Conservation (phyloP, 1,140 invertebrate species). For the Babylonia areolata region DNA sequence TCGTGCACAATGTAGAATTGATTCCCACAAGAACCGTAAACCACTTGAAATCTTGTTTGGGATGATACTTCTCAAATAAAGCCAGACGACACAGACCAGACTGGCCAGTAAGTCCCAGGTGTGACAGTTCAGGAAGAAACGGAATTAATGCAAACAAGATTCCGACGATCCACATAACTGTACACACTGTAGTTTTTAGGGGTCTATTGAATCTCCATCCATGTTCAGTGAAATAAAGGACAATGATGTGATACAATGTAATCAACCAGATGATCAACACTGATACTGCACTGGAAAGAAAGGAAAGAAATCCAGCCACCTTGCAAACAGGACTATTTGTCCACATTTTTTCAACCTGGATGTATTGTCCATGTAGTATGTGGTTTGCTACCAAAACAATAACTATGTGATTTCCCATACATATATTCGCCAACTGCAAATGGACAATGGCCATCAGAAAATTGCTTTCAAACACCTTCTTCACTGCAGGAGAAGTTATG, state of each 20-base stretch:
- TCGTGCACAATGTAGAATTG: slow-evolving; percentile 46
- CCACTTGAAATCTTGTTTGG: slow-evolving; percentile 44
- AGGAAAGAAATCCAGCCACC: slow-evolving; percentile 58
- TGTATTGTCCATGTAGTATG: slow-evolving; percentile 52
- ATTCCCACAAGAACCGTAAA: slow-evolving; percentile 45
- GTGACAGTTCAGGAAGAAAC: too few relatives aligned
- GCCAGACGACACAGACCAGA: slow-evolving; percentile 49
- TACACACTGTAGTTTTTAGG: background rate
- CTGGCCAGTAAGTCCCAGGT: slow-evolving; percentile 50
- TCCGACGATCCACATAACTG: slow-evolving; percentile 33
- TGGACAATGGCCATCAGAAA: slow-evolving; percentile 52
- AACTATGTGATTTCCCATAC: slow-evolving; percentile 27
- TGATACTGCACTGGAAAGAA: slow-evolving; percentile 59
- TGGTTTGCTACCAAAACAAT: slow-evolving; percentile 30
- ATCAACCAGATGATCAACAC: slow-evolving; percentile 61
- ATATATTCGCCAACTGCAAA: slow-evolving; percentile 35
- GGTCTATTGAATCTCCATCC: slow-evolving; percentile 33
- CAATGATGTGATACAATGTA: slow-evolving; percentile 60
- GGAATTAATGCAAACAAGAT: slow-evolving; percentile 40
- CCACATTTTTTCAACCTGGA: slow-evolving; percentile 49
- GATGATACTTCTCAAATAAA: slow-evolving; percentile 31
- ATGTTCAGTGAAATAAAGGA: slow-evolving; percentile 54
- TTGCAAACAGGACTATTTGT: slow-evolving; percentile 51
- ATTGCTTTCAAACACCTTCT: slow-evolving; percentile 32
- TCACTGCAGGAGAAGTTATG: slow-evolving; percentile 8